A percentile compares a stretch with the other conserved stretches of the same genome.
These are phyloP conservation scores for Amblyteles armatorius DNA, from an alignment of 2,888 invertebrate genomes.

Conservation along the genomic window DNA sequence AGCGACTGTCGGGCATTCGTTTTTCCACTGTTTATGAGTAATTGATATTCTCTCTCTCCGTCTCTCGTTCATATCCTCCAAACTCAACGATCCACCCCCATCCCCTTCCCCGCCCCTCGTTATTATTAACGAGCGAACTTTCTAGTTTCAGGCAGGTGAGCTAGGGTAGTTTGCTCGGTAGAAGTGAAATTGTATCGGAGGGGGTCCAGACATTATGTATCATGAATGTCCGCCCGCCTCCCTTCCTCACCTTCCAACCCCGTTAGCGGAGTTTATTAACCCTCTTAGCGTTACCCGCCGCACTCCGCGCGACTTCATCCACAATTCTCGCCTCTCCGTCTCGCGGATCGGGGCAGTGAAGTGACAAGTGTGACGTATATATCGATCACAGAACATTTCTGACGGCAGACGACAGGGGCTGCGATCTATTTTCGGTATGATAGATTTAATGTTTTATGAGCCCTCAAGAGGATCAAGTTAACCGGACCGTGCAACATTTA, in stretches of 20 bases:
- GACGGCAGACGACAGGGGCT: not conserved
- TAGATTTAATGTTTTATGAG: not conserved
- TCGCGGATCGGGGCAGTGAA: not conserved
- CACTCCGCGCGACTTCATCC: not conserved
- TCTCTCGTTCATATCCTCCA: not conserved
- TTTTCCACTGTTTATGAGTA: conserved; percentile 29
- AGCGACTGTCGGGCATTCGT: not conserved
- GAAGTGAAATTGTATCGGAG: conserved; percentile 44
- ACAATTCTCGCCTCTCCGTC: not conserved
- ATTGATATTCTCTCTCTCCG: conserved; percentile 28
- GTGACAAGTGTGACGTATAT: not conserved
- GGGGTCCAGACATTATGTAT: conserved; percentile 51
- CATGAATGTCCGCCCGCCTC: conserved; percentile 23
- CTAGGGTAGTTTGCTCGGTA: conserved; percentile 48
- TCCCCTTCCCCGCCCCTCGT: not conserved
- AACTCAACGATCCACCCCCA: not conserved
- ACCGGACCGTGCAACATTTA: not conserved
- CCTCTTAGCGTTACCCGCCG: not conserved
- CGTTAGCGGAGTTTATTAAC: too few relatives aligned
- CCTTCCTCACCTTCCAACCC: too few relatives aligned
- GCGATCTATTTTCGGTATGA: not conserved
- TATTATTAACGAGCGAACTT: conserved; percentile 61
- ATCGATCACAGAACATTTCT: not conserved
- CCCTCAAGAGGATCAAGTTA: not conserved
- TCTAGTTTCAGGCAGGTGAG: conserved; percentile 34